Base-by-base conservation (phyloP, 1,140 invertebrate genomes). In the Diabrotica undecimpunctata region DNA sequence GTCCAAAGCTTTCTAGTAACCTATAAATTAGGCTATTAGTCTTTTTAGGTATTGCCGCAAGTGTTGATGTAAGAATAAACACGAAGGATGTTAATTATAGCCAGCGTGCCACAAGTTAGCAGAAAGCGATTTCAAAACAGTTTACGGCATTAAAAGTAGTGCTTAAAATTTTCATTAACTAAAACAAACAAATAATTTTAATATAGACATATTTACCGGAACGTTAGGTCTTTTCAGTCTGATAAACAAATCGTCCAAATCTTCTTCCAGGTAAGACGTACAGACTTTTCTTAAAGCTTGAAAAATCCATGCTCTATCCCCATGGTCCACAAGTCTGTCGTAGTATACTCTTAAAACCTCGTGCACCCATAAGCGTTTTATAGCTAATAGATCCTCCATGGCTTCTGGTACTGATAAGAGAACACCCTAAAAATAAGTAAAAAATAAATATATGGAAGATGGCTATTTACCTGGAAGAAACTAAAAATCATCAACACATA, bases 321-420 rank as follows among this genome's bases (percentile, higher is more conserved):
- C 64, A 41, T 91, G 87, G 72, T 97, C 94, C 3, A 95, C 87
- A 25, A 98, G 81, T 66, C 96, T 88, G 82, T 99, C 96, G 62
- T 94, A 93, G 79, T 95, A 98, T 4, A 99, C 95, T 36, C 96
- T 85, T 63, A 96, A 81, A 59, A 95, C 89, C 82, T 98, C 96
- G 77, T 98, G 95, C 8, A 97, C 88, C 96, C 96, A 98, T 0
- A 97, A 81, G 62, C 93, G 83, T 75, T 97, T 96, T 85, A 98
- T 94, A 5, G 90, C 88, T 7, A 87, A 83, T n/a, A 94, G 80
- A 65, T 94, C 90, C 71, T 93, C 89, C 74, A 93, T 95, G 8
- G 93, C 92, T 82, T 97, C 94, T 0, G 96, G 95, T 4, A 93
- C 92, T 0, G 95, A 97, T 8, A 98, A 78, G 10, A 97, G 79